Conservation (phyloP, 2,888 invertebrate genomes). For the Laothoe populi region DNA sequence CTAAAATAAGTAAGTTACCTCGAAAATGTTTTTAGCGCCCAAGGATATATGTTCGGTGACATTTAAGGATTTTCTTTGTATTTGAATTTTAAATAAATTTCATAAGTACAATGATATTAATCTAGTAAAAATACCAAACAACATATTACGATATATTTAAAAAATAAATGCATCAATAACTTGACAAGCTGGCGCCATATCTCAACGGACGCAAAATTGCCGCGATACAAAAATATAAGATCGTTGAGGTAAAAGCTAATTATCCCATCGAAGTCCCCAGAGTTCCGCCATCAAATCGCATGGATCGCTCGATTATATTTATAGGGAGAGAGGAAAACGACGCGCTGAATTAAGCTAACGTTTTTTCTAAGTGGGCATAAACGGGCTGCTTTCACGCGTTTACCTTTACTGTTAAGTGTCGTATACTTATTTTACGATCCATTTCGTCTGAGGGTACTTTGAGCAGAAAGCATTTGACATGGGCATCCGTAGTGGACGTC, state of each 20-base stretch:
- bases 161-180: neutral
- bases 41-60: too few relatives aligned
- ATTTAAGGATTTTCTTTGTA: too few relatives aligned
- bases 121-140: too few relatives aligned
- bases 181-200: neutral
- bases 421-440: conserved; percentile 83
- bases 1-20: too few relatives aligned
- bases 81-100: too few relatives aligned
- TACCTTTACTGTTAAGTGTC: conserved; percentile 77
- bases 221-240: conserved; percentile 31
- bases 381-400: conserved; percentile 71
- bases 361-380: conserved; percentile 82
- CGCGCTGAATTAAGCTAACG: conserved; percentile 80
- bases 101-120: too few relatives aligned
- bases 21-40: too few relatives aligned
- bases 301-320: conserved; percentile 74
- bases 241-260: conserved; percentile 64
- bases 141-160: neutral
- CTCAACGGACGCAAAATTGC: neutral
- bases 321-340: conserved; percentile 60
- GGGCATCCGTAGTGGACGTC: conserved; percentile 71
- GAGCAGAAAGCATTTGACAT: conserved; percentile 26
- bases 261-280: conserved; percentile 62
- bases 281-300: conserved; percentile 70
- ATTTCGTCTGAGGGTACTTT: conserved; percentile 71